Percentiles rank a stretch among this genome's conserved stretches.
These are phyloP conservation scores for Empis livida DNA, from an alignment of 2,888 invertebrate species.

Conservation along the genomic window DNA sequence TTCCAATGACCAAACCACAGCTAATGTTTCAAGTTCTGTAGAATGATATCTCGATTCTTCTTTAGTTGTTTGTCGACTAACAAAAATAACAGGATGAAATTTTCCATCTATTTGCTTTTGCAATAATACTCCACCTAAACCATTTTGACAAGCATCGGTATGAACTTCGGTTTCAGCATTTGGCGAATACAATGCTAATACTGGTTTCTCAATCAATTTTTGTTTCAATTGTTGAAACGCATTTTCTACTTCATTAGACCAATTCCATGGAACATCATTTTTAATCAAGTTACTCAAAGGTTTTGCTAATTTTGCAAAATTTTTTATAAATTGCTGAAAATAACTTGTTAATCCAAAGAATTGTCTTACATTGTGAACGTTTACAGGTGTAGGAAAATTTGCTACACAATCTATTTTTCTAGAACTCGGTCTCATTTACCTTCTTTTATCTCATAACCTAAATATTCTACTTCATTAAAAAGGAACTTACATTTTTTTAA, in stretches of 20 bases:
- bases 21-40: conserved; percentile 7
- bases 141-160: conserved; percentile 8
- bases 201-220: conserved; percentile 3
- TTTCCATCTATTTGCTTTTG: conserved; percentile 7
- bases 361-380: conserved; percentile 18
- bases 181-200: conserved; percentile 3
- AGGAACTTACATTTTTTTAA: background rate
- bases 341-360: conserved; percentile 25
- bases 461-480: background rate
- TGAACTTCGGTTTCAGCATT: conserved; percentile 8
- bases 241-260: background rate
- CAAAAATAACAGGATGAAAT: conserved; percentile 2
- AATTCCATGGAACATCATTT: background rate
- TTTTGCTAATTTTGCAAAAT: conserved; percentile 21
- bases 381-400: conserved; percentile 19
- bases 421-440: background rate
- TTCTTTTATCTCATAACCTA: background rate
- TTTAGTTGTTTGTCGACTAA: conserved; percentile 9
- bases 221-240: conserved; percentile 1
- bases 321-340: conserved; percentile 24
- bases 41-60: conserved; percentile 9
- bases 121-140: conserved; percentile 6
- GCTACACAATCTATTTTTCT: conserved; percentile 18
- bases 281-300: conserved; percentile 14
- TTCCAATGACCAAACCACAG: conserved; percentile 9